Evolutionary conservation across 2,888 invertebrate species (phyloP).

Genomic region (Chesias legatella): DNA sequence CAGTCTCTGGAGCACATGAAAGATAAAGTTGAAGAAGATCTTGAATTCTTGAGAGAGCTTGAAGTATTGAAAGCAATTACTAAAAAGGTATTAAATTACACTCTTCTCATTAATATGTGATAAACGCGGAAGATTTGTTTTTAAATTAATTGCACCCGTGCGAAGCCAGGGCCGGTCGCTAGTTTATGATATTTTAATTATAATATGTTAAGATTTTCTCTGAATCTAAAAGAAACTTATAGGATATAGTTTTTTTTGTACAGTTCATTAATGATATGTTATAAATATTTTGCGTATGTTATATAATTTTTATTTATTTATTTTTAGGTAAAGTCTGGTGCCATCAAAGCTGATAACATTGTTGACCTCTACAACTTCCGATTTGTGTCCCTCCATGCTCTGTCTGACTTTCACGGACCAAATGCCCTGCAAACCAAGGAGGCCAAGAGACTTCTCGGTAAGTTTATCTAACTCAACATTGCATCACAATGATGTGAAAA

Average conservation of each 20-base stretch:
- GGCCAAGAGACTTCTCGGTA: conserved; percentile 82
- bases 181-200: too few species aligned
- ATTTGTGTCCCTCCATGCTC: conserved; percentile 81
- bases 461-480: conserved; percentile 34
- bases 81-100: conserved; percentile 56
- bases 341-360: conserved; percentile 73
- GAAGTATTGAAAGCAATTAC: conserved; percentile 80
- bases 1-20: conserved; percentile 54
- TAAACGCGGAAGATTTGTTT: too few species aligned
- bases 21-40: conserved; percentile 77
- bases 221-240: too few species aligned
- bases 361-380: conserved; percentile 85
- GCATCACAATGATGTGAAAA: too few species aligned
- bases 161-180: too few species aligned
- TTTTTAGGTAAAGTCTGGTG: conserved; percentile 66
- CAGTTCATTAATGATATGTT: too few species aligned
- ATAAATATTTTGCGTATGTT: background rate
- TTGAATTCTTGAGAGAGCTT: conserved; percentile 82
- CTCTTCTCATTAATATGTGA: too few species aligned
- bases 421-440: conserved; percentile 83
- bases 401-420: conserved; percentile 83
- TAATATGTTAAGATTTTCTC: too few species aligned
- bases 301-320: background rate
- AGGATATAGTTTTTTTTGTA: too few species aligned
- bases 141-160: too few species aligned